Conservation (phyloP, 23 tunicate genomes). For the Halocynthia aurantium region DNA sequence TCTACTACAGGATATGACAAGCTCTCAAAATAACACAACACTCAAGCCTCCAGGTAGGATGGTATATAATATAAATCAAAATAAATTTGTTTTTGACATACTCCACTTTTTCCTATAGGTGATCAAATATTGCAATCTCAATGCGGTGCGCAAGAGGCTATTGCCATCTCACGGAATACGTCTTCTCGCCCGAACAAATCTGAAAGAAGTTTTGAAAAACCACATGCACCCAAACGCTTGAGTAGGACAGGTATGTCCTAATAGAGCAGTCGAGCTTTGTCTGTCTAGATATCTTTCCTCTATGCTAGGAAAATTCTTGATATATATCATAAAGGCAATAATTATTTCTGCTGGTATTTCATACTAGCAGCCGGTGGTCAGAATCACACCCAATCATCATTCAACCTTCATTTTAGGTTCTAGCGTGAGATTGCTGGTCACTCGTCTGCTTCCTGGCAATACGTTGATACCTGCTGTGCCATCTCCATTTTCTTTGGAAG, state of each 20-base stretch:
- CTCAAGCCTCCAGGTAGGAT: too few relatives aligned
- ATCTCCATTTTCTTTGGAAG: slow-evolving; percentile 67
- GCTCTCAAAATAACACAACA: too few relatives aligned
- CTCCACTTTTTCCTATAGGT: too few relatives aligned
- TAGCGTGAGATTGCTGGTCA: slow-evolving; percentile 19
- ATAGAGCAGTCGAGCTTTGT: neutral
- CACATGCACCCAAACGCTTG: neutral
- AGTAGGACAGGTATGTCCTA: neutral
- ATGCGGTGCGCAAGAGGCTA: too few relatives aligned
- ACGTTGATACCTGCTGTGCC: slow-evolving; percentile 7
- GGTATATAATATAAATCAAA: too few relatives aligned
- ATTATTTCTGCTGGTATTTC: too few relatives aligned
- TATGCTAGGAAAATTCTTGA: neutral
- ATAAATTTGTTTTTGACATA: too few relatives aligned
- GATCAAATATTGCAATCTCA: too few relatives aligned
- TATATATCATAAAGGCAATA: neutral
- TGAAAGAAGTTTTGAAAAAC: neutral
- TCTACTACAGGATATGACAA: too few relatives aligned
- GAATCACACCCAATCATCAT: neutral
- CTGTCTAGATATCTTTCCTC: neutral
- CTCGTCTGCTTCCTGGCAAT: slow-evolving; percentile 20
- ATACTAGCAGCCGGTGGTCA: too few relatives aligned
- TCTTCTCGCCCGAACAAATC: too few relatives aligned
- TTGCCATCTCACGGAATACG: too few relatives aligned
- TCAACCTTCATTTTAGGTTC: neutral